A percentile compares a stretch with the other conserved stretches of the same genome.
Evolutionary conservation across 1,140 invertebrate species (phyloP).

Genomic region (Penaeus chinensis): DNA sequence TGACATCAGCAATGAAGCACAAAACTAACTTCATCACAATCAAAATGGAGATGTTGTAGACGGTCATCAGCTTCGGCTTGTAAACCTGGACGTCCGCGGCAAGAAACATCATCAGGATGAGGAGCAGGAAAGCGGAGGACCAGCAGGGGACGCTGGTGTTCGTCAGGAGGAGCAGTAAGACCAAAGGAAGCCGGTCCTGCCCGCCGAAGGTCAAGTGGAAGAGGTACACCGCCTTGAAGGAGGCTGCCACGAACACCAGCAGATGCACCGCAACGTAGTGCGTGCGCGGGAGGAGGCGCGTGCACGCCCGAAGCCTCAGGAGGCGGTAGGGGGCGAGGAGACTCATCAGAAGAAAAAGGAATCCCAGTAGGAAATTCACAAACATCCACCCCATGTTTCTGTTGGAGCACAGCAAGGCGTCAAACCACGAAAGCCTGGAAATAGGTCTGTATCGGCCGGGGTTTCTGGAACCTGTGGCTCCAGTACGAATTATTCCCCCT

Average conservation of each 20-base stretch:
- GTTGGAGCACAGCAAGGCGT: constrained; percentile 38
- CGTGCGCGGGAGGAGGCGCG: constrained; percentile 37
- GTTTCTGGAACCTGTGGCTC: neutral
- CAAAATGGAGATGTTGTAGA: constrained; percentile 44
- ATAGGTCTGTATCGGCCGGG: neutral
- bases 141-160: constrained; percentile 45
- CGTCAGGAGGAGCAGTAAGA: constrained; percentile 39
- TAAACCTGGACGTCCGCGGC: constrained; percentile 47
- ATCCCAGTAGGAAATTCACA: constrained; percentile 41
- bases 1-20: constrained; percentile 43
- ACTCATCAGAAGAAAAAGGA: constrained; percentile 27
- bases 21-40: constrained; percentile 40
- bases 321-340: constrained; percentile 40
- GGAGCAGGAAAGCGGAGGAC: constrained; percentile 38
- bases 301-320: constrained; percentile 33
- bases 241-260: constrained; percentile 44
- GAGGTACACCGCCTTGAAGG: constrained; percentile 43
- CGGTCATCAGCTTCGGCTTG: constrained; percentile 46
- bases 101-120: constrained; percentile 54
- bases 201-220: constrained; percentile 47
- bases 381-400: constrained; percentile 45
- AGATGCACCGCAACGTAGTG: constrained; percentile 45
- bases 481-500: neutral
- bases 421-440: constrained; percentile 39
- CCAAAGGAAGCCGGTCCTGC: constrained; percentile 28